Evolutionary conservation across 2,888 invertebrate genomes (phyloP).

Genomic region (Idaea straminata): DNA sequence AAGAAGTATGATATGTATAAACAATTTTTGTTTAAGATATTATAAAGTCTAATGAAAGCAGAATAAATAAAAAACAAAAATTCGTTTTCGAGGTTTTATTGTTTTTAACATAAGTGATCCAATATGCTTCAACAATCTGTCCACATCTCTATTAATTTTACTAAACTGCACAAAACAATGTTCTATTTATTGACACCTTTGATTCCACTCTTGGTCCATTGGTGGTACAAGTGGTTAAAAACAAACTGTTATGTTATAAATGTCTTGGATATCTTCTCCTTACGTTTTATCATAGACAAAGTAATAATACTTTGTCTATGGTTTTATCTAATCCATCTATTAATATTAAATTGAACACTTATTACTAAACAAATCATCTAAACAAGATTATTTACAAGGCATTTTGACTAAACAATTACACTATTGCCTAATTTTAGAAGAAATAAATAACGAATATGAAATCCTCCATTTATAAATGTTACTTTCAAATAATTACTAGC

Average conservation of each 20-base stretch:
- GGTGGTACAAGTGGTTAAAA: constrained; percentile 59
- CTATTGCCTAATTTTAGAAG: constrained; percentile 71
- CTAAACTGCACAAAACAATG: constrained; percentile 43
- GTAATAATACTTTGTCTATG: no score
- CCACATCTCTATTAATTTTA: constrained; percentile 54
- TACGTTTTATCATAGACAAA: constrained; percentile 27
- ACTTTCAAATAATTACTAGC: constrained; percentile 64
- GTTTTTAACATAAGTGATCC: constrained; percentile 75
- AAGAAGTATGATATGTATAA: no score
- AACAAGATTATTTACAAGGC: constrained; percentile 75
- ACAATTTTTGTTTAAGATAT: no score
- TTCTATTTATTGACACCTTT: constrained; percentile 37
- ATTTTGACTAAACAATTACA: constrained; percentile 76
- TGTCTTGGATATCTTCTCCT: constrained; percentile 44
- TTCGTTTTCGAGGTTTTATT: constrained; percentile 68
- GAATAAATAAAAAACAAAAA: constrained; percentile 48
- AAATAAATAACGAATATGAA: constrained; percentile 80
- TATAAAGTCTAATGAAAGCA: neutral
- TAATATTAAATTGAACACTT: constrained; percentile 76
- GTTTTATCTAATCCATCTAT: constrained; percentile 64
- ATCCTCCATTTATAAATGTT: constrained; percentile 72
- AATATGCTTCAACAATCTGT: constrained; percentile 72
- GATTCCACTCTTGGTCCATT: constrained; percentile 72
- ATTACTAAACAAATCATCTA: constrained; percentile 76
- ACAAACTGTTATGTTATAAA: constrained; percentile 51